Conservation (phyloP, 2,797 vertebrate species). For the Peromyscus melanophrys region DNA sequence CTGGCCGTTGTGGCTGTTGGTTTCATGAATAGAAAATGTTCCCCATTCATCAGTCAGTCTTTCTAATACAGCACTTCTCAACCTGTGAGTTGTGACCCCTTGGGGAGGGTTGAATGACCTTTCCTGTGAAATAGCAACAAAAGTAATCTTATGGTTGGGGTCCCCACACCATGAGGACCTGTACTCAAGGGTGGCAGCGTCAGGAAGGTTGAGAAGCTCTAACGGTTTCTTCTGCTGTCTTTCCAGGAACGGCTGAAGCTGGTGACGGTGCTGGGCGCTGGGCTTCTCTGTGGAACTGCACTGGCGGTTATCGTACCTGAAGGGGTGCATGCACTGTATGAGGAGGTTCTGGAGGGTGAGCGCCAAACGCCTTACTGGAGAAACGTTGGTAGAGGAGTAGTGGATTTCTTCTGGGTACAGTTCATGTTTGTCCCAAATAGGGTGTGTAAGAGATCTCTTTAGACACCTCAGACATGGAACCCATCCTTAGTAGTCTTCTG, state of each 20-base stretch:
- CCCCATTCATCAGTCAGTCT: neutral
- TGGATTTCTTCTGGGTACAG: neutral
- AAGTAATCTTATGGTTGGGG: neutral
- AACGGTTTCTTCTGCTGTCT: slow-evolving; percentile 73
- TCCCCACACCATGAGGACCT: neutral
- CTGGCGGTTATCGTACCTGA: slow-evolving; percentile 99
- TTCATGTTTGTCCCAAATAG: slow-evolving; percentile 6
- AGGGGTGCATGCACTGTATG: slow-evolving; percentile 98
- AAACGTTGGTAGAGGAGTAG: slow-evolving; percentile 1
- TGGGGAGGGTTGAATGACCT: neutral
- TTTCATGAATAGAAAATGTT: neutral
- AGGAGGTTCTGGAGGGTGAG: slow-evolving; percentile 97
- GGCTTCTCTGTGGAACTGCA: slow-evolving; percentile 98
- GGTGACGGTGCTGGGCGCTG: slow-evolving; percentile 98
- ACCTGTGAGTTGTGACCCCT: neutral
- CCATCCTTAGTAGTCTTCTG: slow-evolving; percentile 40
- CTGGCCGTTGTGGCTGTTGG: slow-evolving; percentile 12
- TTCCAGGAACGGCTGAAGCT: slow-evolving; percentile 96
- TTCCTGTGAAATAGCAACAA: neutral
- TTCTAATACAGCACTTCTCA: slow-evolving; percentile 4
- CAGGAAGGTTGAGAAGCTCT: neutral
- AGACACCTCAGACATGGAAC: slow-evolving; percentile 19
- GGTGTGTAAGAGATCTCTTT: neutral
- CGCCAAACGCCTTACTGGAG: slow-evolving; percentile 36
- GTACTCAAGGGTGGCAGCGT: neutral